Evolutionary conservation across 2,797 vertebrate species (phyloP).

Genomic region (Serranus cabrilla): DNA sequence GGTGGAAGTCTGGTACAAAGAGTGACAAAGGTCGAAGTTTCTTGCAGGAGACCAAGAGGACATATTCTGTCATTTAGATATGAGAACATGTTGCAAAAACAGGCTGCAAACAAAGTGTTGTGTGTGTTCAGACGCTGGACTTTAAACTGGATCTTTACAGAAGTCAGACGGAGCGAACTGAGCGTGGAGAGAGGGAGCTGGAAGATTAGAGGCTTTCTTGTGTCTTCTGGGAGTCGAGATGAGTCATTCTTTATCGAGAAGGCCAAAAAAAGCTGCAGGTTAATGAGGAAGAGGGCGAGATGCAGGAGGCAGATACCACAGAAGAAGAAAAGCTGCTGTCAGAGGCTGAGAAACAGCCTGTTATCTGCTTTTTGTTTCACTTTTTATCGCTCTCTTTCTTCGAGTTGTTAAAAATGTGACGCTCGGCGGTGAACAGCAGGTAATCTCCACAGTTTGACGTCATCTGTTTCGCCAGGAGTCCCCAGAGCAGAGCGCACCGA

Average conservation of each 20-base stretch:
- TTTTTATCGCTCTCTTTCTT: neutral
- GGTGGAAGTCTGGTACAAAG: no score
- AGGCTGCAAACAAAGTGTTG: no score
- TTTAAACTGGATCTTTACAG: conserved; percentile 40
- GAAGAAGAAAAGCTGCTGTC: conserved; percentile 1
- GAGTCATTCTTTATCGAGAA: conserved; percentile 34
- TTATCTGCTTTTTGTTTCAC: neutral
- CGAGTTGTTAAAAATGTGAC: no score
- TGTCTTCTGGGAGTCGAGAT: conserved; percentile 42
- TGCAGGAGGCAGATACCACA: neutral
- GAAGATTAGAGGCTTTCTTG: conserved; percentile 49
- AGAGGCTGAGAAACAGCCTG: neutral
- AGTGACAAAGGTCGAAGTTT: no score
- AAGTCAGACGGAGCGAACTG: neutral
- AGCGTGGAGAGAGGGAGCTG: conserved; percentile 8
- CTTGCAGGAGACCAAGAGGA: no score
- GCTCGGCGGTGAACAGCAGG: neutral
- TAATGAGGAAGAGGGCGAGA: conserved; percentile 38
- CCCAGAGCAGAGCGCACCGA: neutral
- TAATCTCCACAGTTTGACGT: neutral
- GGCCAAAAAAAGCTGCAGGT: conserved; percentile 40
- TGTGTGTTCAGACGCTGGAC: conserved; percentile 21
- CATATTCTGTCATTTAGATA: no score
- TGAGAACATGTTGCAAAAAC: no score
- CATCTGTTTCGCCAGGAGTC: neutral